Base-by-base conservation (phyloP, 2,113 vertebrate genomes). In the Carassius gibelio region DNA sequence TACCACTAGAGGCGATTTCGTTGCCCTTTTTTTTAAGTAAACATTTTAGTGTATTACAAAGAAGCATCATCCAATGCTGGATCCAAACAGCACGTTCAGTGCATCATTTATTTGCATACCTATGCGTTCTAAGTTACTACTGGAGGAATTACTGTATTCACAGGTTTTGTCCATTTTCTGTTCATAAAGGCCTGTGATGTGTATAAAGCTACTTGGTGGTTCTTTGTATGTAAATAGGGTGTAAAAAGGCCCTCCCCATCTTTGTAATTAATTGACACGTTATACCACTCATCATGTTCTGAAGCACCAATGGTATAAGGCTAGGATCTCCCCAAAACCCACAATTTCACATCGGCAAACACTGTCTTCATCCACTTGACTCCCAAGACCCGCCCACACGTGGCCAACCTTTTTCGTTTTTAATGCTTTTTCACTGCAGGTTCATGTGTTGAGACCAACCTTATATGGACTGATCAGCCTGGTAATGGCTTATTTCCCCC, bases 311-410 rank as follows among this genome's bases (percentile, higher is more conserved):
- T 97, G 96, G 96, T 96, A 96, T 96, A 97, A 97, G 95, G 96
- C 96, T 96, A 95, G 95, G 93, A 96, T 96, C 96, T 97, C 96
- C 97, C 97, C 96, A 97, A 99, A 98, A 98, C 98, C 97, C 97
- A 97, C 97, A 99, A 99, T 99, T 99, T 98, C 97, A 97, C 97
- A 97, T 99, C 97, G 97, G 97, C 97, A 98, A 98, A 99, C 96
- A 99, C 97, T 96, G 97, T 98, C 97, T 99, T 99, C 98, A 99
- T 97, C 98, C 98, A 99, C 98, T 99, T 99, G 98, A 99, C 98
- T 99, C 95, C 97, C 94, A 97, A 96, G 97, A 98, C 97, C 98
- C 97, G 97, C 98, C 98, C 97, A 99, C 98, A 98, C 97, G 97
- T 99, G 97, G 96, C 97, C 97, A 99, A 98, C 97, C 97, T 98